Percentiles rank a stretch among this genome's conserved stretches.
Evolutionary conservation across 2,113 vertebrate genomes (phyloP).

Genomic region (Neodon shergylaensis): DNA sequence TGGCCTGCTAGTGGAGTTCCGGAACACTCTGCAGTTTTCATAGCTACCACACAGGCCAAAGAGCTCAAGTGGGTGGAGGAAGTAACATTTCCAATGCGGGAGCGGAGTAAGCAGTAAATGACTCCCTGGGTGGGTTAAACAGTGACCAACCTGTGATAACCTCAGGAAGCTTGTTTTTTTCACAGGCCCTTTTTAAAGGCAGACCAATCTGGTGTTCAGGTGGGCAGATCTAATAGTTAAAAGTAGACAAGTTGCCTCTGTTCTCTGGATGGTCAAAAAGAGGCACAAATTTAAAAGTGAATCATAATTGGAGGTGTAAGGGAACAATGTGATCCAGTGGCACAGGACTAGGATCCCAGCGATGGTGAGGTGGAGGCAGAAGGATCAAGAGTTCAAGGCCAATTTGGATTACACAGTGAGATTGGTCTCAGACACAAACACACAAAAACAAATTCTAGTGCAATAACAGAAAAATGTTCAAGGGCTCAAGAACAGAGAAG

Average conservation of each 20-base stretch:
- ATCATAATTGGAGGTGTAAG: conserved; percentile 24
- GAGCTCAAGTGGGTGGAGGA: conserved; percentile 60
- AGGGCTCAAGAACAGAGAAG: background rate
- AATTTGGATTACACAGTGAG: background rate
- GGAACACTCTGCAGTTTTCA: background rate
- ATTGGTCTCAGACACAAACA: background rate
- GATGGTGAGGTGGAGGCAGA: background rate
- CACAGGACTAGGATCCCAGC: background rate
- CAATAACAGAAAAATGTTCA: background rate
- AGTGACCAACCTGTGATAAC: conserved; percentile 71
- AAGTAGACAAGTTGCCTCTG: background rate
- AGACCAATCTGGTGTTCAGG: background rate
- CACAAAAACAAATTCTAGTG: too few species aligned
- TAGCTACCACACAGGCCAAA: conserved; percentile 40
- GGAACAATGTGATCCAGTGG: background rate
- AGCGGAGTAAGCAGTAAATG: conserved; percentile 33
- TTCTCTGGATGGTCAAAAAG: background rate
- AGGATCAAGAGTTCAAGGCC: background rate
- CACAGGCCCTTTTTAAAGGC: conserved; percentile 46
- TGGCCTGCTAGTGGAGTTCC: background rate
- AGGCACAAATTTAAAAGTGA: conserved; percentile 16
- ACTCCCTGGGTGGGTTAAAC: conserved; percentile 70
- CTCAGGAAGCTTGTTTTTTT: conserved; percentile 57
- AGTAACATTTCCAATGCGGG: background rate
- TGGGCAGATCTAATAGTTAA: conserved; percentile 1